Percentiles rank a stretch among this genome's conserved stretches.
Conservation (phyloP, 2,888 invertebrate species). For the Calliphora vomitoria region DNA sequence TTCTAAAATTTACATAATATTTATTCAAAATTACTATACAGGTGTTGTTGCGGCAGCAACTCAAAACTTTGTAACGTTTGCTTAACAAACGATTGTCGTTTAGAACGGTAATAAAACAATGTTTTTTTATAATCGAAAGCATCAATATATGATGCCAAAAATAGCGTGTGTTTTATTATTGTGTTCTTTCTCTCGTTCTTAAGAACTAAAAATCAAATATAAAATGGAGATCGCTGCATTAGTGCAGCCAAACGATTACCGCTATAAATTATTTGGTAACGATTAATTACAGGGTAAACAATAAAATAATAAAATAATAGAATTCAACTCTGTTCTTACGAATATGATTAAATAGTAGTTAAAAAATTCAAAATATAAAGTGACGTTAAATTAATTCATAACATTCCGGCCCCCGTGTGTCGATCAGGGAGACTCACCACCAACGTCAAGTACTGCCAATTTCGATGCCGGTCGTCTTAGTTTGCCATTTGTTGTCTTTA, state of each 20-base stretch:
- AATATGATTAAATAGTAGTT: neutral
- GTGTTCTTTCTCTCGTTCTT: neutral
- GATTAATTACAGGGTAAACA: neutral
- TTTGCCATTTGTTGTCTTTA: constrained; percentile 73
- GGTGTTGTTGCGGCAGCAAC: no score
- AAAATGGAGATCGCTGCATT: neutral
- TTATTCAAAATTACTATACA: constrained; percentile 35
- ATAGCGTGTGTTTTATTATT: neutral
- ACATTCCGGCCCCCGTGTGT: constrained; percentile 46
- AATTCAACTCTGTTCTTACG: no score
- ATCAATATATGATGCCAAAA: neutral
- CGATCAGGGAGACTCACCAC: constrained; percentile 54
- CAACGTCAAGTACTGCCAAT: constrained; percentile 74
- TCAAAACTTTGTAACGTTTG: neutral
- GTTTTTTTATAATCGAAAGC: neutral
- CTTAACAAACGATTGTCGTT: no score
- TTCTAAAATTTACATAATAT: constrained; percentile 36
- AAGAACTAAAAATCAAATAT: neutral
- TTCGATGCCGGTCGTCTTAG: constrained; percentile 73
- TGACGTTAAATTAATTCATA: neutral
- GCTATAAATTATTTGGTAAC: neutral
- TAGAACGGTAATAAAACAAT: constrained; percentile 27
- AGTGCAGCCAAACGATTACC: neutral
- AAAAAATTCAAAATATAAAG: neutral
- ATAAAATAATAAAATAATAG: neutral